Evolutionary conservation across 2,888 invertebrate genomes (phyloP).

Genomic region (Eremobia ochroleuca): DNA sequence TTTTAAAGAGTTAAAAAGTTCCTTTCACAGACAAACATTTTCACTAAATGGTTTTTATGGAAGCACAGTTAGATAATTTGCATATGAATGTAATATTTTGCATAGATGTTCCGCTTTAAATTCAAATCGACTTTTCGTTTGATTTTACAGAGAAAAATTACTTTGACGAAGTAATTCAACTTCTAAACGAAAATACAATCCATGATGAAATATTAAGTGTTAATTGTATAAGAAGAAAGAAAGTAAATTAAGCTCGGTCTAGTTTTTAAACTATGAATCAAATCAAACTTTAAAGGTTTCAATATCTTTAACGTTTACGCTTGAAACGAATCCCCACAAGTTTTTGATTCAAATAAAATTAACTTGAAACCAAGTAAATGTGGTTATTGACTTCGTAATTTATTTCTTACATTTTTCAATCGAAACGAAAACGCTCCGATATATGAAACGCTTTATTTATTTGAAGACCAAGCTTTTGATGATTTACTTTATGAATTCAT

Average conservation of each 20-base stretch:
- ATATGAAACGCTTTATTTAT: constrained; percentile 52
- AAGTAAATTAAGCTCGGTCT: constrained; percentile 22
- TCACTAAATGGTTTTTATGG: constrained; percentile 53
- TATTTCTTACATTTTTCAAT: constrained; percentile 32
- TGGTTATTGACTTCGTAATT: constrained; percentile 47
- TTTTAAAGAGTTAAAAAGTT: background rate
- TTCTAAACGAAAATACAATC: constrained; percentile 3
- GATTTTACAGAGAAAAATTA: constrained; percentile 36
- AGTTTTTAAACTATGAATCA: constrained; percentile 38
- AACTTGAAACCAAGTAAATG: constrained; percentile 71
- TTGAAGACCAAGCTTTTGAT: constrained; percentile 41
- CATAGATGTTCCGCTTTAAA: constrained; percentile 60
- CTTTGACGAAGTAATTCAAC: constrained; percentile 18
- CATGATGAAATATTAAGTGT: background rate
- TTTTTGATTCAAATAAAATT: constrained; percentile 68
- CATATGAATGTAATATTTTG: constrained; percentile 65
- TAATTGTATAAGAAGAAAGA: constrained; percentile 8
- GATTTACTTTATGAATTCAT: constrained; percentile 48
- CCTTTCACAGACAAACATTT: constrained; percentile 51
- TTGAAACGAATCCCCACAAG: constrained; percentile 72
- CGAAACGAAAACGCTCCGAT: constrained; percentile 68
- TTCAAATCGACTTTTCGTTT: constrained; percentile 62
- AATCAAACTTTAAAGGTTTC: constrained; percentile 65
- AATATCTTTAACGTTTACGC: constrained; percentile 60
- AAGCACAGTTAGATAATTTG: constrained; percentile 56